Percentiles rank a stretch among this genome's conserved stretches.
These are phyloP conservation scores for Polylopha cassiicola DNA, from an alignment of 2,888 invertebrate genomes.

Conservation along the genomic window DNA sequence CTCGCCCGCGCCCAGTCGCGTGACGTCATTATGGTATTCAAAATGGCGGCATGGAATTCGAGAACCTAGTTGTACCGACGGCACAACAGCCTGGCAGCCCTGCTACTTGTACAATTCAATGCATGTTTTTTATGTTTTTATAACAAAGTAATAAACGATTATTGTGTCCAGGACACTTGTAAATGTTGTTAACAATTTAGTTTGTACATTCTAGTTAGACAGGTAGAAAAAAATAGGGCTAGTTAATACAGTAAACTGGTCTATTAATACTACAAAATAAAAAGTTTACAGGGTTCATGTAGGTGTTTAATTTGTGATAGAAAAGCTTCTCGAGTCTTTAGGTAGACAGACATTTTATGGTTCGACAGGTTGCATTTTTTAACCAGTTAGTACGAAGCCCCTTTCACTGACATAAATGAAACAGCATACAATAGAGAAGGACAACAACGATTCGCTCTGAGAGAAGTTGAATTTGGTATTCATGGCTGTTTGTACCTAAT, in stretches of 20 bases:
- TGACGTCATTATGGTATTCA: slow-evolving; percentile 75
- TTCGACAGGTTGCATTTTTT: slow-evolving; percentile 11
- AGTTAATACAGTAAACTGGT: too few species aligned
- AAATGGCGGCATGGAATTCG: slow-evolving; percentile 73
- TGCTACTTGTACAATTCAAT: too few species aligned
- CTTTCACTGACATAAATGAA: slow-evolving; percentile 41
- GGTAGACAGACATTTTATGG: slow-evolving; percentile 1
- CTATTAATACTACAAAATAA: too few species aligned
- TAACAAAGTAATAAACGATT: too few species aligned
- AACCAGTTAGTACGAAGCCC: slow-evolving; percentile 36
- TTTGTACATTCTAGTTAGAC: too few species aligned
- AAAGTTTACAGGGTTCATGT: too few species aligned
- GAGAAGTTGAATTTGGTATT: slow-evolving; percentile 2
- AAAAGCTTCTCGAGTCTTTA: too few species aligned
- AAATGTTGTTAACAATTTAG: too few species aligned
- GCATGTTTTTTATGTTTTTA: too few species aligned
- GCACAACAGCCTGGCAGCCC: slow-evolving; percentile 16
- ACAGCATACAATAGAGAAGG: slow-evolving; percentile 28
- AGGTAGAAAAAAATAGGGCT: too few species aligned
- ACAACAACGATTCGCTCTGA: slow-evolving; percentile 12
- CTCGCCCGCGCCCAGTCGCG: slow-evolving; percentile 65
- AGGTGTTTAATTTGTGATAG: too few species aligned
- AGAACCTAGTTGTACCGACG: slow-evolving; percentile 63
- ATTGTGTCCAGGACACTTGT: too few species aligned
- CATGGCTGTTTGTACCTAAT: slow-evolving; percentile 11